Percentiles rank a stretch among this genome's conserved stretches.
Conservation (phyloP, 2,797 vertebrate genomes). For the Hemibagrus guttatus region DNA sequence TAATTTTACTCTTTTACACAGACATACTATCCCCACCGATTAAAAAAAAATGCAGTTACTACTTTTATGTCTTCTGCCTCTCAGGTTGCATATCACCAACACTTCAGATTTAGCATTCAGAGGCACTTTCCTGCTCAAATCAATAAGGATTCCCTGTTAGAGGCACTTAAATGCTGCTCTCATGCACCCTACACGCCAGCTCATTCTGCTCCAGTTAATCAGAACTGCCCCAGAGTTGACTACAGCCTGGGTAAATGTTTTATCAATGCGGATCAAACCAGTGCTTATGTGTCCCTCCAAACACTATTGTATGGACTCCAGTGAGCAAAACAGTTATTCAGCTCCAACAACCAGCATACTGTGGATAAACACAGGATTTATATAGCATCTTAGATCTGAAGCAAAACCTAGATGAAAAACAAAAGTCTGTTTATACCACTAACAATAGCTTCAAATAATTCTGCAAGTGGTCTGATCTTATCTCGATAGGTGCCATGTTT, state of each 20-base stretch:
- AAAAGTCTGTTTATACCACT: neutral
- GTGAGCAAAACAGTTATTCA: neutral
- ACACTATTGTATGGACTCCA: slow-evolving; percentile 34
- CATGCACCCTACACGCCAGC: slow-evolving; percentile 27
- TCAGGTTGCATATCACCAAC: slow-evolving; percentile 39
- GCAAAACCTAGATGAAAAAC: slow-evolving; percentile 11
- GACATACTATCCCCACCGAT: neutral
- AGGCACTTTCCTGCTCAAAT: slow-evolving; percentile 39
- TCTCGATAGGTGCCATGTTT: slow-evolving; percentile 68
- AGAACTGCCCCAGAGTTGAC: slow-evolving; percentile 48
- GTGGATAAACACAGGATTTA: slow-evolving; percentile 15
- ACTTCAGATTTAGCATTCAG: slow-evolving; percentile 44
- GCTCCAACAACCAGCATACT: slow-evolving; percentile 9
- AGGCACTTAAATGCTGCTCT: slow-evolving; percentile 50
- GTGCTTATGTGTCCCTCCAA: slow-evolving; percentile 45
- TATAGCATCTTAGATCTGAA: neutral
- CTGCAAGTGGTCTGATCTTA: slow-evolving; percentile 18
- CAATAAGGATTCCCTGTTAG: slow-evolving; percentile 54
- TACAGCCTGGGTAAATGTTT: slow-evolving; percentile 48
- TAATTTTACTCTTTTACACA: neutral
- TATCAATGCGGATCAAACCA: slow-evolving; percentile 53
- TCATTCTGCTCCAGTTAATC: slow-evolving; percentile 59
- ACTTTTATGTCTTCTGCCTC: slow-evolving; percentile 17
- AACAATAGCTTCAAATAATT: slow-evolving; percentile 4
- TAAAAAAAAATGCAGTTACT: neutral